Conservation (phyloP, 2,888 invertebrate genomes). For the Dynastes grantii region DNA sequence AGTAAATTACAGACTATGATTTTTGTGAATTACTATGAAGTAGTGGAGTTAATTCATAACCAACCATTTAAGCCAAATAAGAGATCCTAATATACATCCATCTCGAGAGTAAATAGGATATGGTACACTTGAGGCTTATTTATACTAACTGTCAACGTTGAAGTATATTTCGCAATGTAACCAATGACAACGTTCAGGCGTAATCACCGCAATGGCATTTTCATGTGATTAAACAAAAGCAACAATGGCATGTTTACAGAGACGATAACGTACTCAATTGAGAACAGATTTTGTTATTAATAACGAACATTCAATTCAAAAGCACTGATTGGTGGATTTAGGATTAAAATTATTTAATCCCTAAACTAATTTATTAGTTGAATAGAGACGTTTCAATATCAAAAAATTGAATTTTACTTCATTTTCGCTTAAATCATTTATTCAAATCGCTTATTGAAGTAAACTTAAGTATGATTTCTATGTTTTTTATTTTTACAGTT, state of each 20-base stretch:
- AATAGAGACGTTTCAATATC: too few species aligned
- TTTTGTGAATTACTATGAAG: too few species aligned
- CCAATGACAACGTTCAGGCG: background rate
- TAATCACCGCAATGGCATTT: conserved; percentile 23
- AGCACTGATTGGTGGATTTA: background rate
- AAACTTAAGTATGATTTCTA: too few species aligned
- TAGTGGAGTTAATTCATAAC: too few species aligned
- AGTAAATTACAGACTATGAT: too few species aligned
- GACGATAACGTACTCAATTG: conserved; percentile 18
- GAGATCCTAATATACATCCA: background rate
- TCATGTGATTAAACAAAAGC: conserved; percentile 25
- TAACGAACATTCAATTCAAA: background rate
- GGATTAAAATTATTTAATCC: too few species aligned
- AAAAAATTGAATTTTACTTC: too few species aligned
- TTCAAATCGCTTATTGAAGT: too few species aligned
- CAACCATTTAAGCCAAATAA: too few species aligned
- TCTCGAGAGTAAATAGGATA: conserved; percentile 10
- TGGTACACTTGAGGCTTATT: conserved; percentile 25
- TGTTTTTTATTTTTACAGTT: too few species aligned
- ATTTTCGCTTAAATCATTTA: too few species aligned
- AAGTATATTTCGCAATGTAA: conserved; percentile 1
- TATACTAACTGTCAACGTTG: conserved; percentile 13
- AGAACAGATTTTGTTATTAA: background rate
- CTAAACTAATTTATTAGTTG: too few species aligned
- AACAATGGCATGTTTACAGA: conserved; percentile 12